Evolutionary conservation across 2,797 vertebrate genomes (phyloP).

Genomic region (Hemitrygon akajei): DNA sequence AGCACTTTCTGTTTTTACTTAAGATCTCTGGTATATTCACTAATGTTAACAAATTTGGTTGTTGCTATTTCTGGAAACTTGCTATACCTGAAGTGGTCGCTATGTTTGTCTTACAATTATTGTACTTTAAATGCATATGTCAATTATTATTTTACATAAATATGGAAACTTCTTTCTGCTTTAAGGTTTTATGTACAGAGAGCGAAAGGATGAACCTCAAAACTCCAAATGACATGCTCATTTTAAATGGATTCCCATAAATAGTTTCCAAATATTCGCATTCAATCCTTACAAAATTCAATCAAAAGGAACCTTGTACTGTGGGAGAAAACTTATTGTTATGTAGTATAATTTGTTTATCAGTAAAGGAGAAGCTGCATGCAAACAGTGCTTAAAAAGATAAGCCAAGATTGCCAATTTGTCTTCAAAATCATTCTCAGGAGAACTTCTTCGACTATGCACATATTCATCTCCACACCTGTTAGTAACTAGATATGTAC

Average conservation of each 20-base stretch:
- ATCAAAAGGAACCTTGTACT: background rate
- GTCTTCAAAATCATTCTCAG: background rate
- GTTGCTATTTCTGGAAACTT: background rate
- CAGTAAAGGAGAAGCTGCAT: background rate
- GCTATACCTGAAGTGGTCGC: background rate
- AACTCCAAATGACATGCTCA: background rate
- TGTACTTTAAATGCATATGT: background rate
- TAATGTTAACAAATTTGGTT: background rate
- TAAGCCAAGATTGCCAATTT: background rate
- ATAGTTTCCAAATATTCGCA: background rate
- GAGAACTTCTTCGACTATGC: background rate
- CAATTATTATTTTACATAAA: background rate
- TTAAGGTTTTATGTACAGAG: background rate
- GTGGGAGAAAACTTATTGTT: conserved; percentile 1
- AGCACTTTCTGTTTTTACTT: too few relatives aligned
- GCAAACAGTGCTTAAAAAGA: background rate
- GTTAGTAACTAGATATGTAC: background rate
- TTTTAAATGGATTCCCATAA: background rate
- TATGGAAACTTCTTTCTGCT: background rate
- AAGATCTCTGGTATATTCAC: background rate
- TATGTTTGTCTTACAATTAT: background rate
- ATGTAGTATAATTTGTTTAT: background rate
- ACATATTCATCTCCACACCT: background rate
- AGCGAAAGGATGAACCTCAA: background rate
- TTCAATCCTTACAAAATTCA: background rate